Evolutionary conservation across 2,888 invertebrate genomes (phyloP).

Genomic region (Epistrophe grossulariae): DNA sequence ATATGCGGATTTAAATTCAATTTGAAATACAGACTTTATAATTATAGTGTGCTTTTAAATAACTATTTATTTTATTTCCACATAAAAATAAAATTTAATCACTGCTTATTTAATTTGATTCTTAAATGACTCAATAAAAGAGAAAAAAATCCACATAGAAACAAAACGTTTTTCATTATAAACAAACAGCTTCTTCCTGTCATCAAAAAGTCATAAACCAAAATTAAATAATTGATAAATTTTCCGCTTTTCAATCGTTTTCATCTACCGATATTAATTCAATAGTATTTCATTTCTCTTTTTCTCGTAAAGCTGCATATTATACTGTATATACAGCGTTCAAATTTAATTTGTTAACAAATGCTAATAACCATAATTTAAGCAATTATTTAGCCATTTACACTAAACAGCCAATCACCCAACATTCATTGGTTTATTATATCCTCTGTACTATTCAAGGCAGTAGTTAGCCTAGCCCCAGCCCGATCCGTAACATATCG

Average conservation of each 20-base stretch:
- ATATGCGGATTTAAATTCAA: slow-evolving; percentile 33
- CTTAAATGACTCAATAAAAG: neutral
- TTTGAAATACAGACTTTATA: slow-evolving; percentile 28
- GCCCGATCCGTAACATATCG: slow-evolving; percentile 6
- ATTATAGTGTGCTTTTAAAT: neutral
- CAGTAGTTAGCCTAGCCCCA: neutral
- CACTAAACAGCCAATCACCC: slow-evolving; percentile 70
- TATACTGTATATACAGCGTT: slow-evolving; percentile 3
- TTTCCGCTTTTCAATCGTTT: slow-evolving; percentile 29
- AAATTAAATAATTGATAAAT: slow-evolving; percentile 46
- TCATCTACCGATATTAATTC: slow-evolving; percentile 26
- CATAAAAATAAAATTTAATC: slow-evolving; percentile 35
- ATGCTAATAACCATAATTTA: slow-evolving; percentile 75
- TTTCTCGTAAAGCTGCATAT: neutral
- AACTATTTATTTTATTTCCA: slow-evolving; percentile 42
- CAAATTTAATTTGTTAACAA: slow-evolving; percentile 73
- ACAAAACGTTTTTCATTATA: neutral
- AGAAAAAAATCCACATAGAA: slow-evolving; percentile 23
- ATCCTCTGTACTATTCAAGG: neutral
- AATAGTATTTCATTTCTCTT: slow-evolving; percentile 13
- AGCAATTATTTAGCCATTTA: slow-evolving; percentile 75
- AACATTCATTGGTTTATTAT: slow-evolving; percentile 56
- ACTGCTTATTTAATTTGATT: slow-evolving; percentile 40
- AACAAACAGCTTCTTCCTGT: slow-evolving; percentile 23
- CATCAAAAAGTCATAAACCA: slow-evolving; percentile 37